Evolutionary conservation across 1,140 invertebrate genomes (phyloP).

Genomic region (Apis florea): DNA sequence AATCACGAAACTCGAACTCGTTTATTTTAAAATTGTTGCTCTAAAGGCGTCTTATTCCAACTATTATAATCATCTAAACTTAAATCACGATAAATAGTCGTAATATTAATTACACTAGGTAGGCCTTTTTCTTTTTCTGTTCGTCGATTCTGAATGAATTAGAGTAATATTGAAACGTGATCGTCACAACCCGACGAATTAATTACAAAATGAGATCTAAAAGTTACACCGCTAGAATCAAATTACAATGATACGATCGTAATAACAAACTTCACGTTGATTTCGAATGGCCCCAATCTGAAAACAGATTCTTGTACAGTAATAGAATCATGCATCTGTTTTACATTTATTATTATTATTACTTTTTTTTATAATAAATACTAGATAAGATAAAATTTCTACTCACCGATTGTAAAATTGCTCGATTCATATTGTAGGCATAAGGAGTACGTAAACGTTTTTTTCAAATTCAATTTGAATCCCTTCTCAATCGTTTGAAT

Average conservation of each 20-base stretch:
- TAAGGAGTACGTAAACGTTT: slow-evolving; percentile 66
- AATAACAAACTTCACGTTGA: slow-evolving; percentile 75
- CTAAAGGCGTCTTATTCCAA: slow-evolving; percentile 56
- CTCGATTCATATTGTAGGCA: slow-evolving; percentile 65
- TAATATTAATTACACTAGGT: slow-evolving; percentile 68
- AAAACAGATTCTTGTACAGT: slow-evolving; percentile 39
- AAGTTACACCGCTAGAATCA: slow-evolving; percentile 55
- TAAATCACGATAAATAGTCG: slow-evolving; percentile 52
- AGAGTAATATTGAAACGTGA: slow-evolving; percentile 37
- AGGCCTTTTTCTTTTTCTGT: slow-evolving; percentile 72
- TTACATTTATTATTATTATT: no score
- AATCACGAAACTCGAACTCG: slow-evolving; percentile 34
- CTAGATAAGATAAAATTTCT: no score
- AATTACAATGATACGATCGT: slow-evolving; percentile 63
- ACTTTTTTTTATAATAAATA: no score
- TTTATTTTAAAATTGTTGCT: slow-evolving; percentile 45
- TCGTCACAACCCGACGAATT: slow-evolving; percentile 11
- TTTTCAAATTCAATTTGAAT: slow-evolving; percentile 38
- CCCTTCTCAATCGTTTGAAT: slow-evolving; percentile 9
- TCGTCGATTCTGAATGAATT: slow-evolving; percentile 62
- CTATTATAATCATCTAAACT: slow-evolving; percentile 50
- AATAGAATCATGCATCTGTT: not conserved
- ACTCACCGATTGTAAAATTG: slow-evolving; percentile 74
- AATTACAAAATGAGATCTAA: slow-evolving; percentile 62
- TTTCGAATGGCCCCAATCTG: slow-evolving; percentile 79